Evolutionary conservation across 1,140 invertebrate species (phyloP).

Genomic region (Listronotus oregonensis): DNA sequence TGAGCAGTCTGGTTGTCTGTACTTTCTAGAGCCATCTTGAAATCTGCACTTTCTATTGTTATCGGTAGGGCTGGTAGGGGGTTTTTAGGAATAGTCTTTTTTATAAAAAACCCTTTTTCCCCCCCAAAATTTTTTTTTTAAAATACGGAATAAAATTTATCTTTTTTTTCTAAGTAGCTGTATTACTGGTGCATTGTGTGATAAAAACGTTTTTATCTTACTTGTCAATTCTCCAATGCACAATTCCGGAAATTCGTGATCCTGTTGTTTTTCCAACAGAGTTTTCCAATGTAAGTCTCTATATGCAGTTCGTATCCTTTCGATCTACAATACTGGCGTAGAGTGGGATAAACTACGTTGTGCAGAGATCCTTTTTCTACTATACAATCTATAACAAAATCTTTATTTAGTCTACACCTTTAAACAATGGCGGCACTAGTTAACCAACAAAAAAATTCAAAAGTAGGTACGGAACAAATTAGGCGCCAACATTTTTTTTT

Average conservation of each 20-base stretch:
- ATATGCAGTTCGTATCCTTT: constrained; percentile 72
- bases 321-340: constrained; percentile 63
- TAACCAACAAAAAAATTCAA: no score
- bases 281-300: constrained; percentile 72
- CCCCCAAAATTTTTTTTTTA: no score
- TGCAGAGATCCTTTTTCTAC: constrained; percentile 69
- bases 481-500: no score
- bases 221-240: constrained; percentile 74
- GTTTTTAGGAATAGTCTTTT: constrained; percentile 73
- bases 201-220: constrained; percentile 57
- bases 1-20: constrained; percentile 62
- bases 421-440: no score
- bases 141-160: no score
- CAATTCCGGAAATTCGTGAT: constrained; percentile 74
- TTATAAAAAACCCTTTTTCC: no score
- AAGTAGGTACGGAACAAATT: no score
- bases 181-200: no score
- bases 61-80: constrained; percentile 79
- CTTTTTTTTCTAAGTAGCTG: no score
- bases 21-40: constrained; percentile 71
- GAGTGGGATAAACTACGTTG: constrained; percentile 66
- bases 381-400: constrained; percentile 63
- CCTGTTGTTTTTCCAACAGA: constrained; percentile 67
- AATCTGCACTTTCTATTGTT: constrained; percentile 76
- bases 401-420: no score